Base-by-base conservation (phyloP, 2,888 invertebrate genomes). In the Heteromurus nitidus region DNA sequence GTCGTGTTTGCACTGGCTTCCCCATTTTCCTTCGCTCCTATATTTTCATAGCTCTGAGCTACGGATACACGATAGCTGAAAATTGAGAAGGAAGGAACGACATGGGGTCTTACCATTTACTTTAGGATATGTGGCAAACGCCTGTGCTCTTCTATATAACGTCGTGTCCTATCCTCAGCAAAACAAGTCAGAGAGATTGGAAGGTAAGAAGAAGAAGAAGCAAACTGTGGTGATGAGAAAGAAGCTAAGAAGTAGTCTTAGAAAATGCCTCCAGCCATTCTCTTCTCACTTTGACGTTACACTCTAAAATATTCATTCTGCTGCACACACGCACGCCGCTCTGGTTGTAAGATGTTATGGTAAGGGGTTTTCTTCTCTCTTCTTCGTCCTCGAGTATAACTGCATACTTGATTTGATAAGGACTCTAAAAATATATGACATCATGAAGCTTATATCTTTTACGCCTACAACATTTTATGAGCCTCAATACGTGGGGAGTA, bases 261-360 rank as follows among this genome's bases (percentile, higher is more conserved):
- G 47, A 31, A 69, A 69, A 11, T 55, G 69, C 69, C 69, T 53
- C 69, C 20, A 69, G 69, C 69, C 28, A 69, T 55, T 22, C 20
- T 55, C 36, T 36, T 69, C 69, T 55, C 69, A 69, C 69, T 44
- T 69, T 69, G 69, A 69, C 69, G 69, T 31, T 55, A 11, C 26
- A 24, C 47, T 60, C 60, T 68, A 68, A 47, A 68, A 68, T 68
- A 68, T 67, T 67, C 67, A 67, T 68, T 28, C 2, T 50, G 50
- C 50, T 47, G 30, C 20, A 30, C 18, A 11, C n/a, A n/a, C n/a
- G n/a, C n/a, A n/a, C n/a, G n/a, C n/a, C n/a, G n/a, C n/a, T n/a
- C n/a, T n/a, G n/a, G n/a, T n/a, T n/a, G n/a, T n/a, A n/a, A n/a
- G n/a, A n/a, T n/a, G n/a, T n/a, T n/a, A n/a, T n/a, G n/a, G n/a